These are phyloP conservation scores for Zhuqinia jingwanae DNA, from an alignment of 2,888 invertebrate genomes.

Conservation along the genomic window DNA sequence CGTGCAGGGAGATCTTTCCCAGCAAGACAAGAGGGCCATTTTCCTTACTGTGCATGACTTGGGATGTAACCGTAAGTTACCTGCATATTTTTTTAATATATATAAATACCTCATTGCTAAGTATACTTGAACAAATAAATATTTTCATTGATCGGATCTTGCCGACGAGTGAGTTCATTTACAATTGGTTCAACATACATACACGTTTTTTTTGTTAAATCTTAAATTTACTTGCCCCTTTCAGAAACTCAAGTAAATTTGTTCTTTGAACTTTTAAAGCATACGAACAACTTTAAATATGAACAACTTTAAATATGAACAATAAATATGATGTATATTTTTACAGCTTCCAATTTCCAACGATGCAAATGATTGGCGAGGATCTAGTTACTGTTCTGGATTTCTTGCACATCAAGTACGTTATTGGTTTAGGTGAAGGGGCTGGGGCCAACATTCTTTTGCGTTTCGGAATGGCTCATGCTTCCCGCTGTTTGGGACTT, in stretches of 20 bases:
- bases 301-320: too few relatives aligned
- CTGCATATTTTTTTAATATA: too few relatives aligned
- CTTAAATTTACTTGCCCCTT: too few relatives aligned
- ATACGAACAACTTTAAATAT: too few relatives aligned
- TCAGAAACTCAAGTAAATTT: neutral
- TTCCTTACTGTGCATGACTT: slow-evolving; percentile 95
- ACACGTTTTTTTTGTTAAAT: too few relatives aligned
- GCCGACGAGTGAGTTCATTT: slow-evolving; percentile 86
- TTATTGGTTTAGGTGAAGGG: slow-evolving; percentile 92
- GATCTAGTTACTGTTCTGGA: slow-evolving; percentile 91
- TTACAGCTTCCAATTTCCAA: slow-evolving; percentile 89
- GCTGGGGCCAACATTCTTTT: slow-evolving; percentile 91
- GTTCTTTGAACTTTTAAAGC: neutral
- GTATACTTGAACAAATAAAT: too few relatives aligned
- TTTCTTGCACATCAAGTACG: slow-evolving; percentile 90
- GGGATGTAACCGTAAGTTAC: slow-evolving; percentile 88
- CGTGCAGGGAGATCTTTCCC: slow-evolving; percentile 90
- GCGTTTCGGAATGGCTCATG: slow-evolving; percentile 91
- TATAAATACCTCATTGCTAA: slow-evolving; percentile 90
- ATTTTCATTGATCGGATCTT: slow-evolving; percentile 88
- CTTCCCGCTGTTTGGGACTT: slow-evolving; percentile 89
- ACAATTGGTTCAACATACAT: neutral
- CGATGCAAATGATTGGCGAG: slow-evolving; percentile 90
- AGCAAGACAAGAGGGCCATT: slow-evolving; percentile 90
- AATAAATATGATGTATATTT: too few relatives aligned